These are phyloP conservation scores for Sesia bembeciformis DNA, from an alignment of 2,888 invertebrate species.

Conservation along the genomic window DNA sequence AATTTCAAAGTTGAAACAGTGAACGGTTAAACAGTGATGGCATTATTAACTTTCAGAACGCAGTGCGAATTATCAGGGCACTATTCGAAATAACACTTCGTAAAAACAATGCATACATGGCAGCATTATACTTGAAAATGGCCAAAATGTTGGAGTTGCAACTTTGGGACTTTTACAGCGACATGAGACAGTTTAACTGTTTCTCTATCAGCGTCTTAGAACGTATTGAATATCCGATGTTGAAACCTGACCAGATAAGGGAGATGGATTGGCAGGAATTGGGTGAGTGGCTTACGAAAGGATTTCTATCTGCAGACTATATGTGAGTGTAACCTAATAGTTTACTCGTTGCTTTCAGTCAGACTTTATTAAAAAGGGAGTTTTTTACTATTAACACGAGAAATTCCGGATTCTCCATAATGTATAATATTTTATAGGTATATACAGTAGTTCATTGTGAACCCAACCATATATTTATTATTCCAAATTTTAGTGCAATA, in stretches of 20 bases:
- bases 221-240: constrained; percentile 85
- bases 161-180: constrained; percentile 90
- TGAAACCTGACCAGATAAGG: constrained; percentile 84
- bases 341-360: too few relatives aligned
- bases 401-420: too few relatives aligned
- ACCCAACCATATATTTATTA: too few relatives aligned
- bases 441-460: too few relatives aligned
- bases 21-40: too few relatives aligned
- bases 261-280: constrained; percentile 93
- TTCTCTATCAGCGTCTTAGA: constrained; percentile 85
- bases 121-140: constrained; percentile 87
- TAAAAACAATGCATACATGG: constrained; percentile 92
- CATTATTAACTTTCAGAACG: constrained; percentile 77
- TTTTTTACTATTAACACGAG: too few relatives aligned
- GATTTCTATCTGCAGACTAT: too few relatives aligned
- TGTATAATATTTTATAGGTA: too few relatives aligned
- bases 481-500: too few relatives aligned
- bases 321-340: too few relatives aligned
- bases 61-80: constrained; percentile 91
- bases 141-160: constrained; percentile 95
- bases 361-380: too few relatives aligned
- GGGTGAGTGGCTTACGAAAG: constrained; percentile 55
- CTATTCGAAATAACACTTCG: constrained; percentile 94
- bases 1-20: too few relatives aligned
- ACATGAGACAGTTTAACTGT: constrained; percentile 88